Evolutionary conservation across 2,113 vertebrate species (phyloP), one percentile per base, ranked within the genome.

Genomic region (Crocuta crocuta): DNA sequence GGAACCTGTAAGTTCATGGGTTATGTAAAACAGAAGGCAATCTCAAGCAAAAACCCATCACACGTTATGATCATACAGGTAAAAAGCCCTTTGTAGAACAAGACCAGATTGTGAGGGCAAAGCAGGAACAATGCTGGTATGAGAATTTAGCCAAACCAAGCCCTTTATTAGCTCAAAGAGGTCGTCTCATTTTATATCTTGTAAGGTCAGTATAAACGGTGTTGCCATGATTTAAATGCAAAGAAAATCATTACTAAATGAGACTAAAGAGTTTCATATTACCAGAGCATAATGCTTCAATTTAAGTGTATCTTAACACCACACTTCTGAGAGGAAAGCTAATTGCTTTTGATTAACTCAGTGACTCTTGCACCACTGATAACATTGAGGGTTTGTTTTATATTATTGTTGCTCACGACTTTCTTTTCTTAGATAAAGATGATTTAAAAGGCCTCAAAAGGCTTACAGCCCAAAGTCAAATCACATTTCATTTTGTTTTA

Each of bases 301-400:
- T 61, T 61, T 81, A 94, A 95, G 35, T 70, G 63, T 74, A 90
- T 92, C 55, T 82, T 92, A 96, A 76, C 90, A 26, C 9, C 50
- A 43, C 4, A 39, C 24, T 94, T 89, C 58, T 94, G 43, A 95
- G 81, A 89, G 82, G 65, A 97, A 91, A 95, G 48, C 83, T 97
- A 92, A 97, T 97, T 93, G 70, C 53, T 96, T 96, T 81, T 79
- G 80, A 94, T 91, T 95, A 97, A 88, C 73, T 97, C 79, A 28
- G 4, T 83, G 80, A 68, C 53, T 68, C 21, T 15, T 65, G 45
- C 23, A 10, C 21, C n/a, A 28, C 35, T 74, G 79, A 94, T 78
- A 91, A 85, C 26, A 87, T 2, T 87, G 79, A 5, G 12, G 6
- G 1, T 24, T 55, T 88, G 1, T 33, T 84, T 50, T 76, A 4